phyloP scores from a whole-genome alignment of 2,113 vertebrate genomes.

The Poeciliopsis turrubarensis region DNA sequence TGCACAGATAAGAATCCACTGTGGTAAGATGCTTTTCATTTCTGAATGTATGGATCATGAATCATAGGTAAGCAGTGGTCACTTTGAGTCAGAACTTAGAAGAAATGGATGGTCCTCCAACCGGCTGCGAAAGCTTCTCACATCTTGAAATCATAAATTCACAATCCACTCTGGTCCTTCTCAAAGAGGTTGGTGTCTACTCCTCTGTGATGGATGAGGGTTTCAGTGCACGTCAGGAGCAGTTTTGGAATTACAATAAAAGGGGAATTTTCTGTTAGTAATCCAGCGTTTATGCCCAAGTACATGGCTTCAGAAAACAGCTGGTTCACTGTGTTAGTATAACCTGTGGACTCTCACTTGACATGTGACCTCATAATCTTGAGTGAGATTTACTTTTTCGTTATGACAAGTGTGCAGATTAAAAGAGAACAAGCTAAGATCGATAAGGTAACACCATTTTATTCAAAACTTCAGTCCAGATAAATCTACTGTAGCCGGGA shows the following conservation, averaged over 20 bases:
- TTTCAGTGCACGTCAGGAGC: constrained; percentile 32
- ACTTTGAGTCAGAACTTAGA: constrained; percentile 47
- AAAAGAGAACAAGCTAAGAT: neutral
- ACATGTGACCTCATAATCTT: neutral
- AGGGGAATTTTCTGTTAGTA: constrained; percentile 16
- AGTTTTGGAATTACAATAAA: constrained; percentile 14
- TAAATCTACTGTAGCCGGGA: neutral
- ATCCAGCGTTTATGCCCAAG: constrained; percentile 14
- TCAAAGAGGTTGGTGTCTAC: constrained; percentile 18
- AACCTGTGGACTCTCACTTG: constrained; percentile 4
- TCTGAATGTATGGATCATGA: constrained; percentile 38
- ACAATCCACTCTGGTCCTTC: constrained; percentile 37
- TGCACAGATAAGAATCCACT: constrained; percentile 42
- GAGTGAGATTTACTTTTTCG: constrained; percentile 6
- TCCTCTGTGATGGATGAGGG: constrained; percentile 56
- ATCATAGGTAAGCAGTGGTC: constrained; percentile 58
- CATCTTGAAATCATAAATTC: constrained; percentile 73
- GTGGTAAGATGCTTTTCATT: constrained; percentile 51
- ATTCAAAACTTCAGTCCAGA: neutral
- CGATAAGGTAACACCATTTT: constrained; percentile 3
- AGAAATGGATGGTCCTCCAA: constrained; percentile 56
- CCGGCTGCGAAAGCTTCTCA: constrained; percentile 41
- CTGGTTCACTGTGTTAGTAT: neutral
- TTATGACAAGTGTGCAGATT: neutral
- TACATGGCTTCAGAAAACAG: neutral